Percentiles rank a stretch among this genome's conserved stretches.
Conservation (phyloP, 2,888 invertebrate species). For the Seira sanloemensis region DNA sequence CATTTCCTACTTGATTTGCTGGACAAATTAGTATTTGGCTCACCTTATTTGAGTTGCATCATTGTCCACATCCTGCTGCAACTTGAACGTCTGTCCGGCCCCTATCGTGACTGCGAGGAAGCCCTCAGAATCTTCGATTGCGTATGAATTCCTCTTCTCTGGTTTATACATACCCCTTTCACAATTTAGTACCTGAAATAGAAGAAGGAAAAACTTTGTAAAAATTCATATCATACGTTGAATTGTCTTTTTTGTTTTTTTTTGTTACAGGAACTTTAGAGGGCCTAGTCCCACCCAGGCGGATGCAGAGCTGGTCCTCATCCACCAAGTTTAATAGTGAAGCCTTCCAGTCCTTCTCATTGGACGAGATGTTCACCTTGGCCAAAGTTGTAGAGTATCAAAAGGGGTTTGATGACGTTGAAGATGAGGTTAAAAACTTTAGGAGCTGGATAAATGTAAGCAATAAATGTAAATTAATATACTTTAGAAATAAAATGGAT, state of each 20-base stretch:
- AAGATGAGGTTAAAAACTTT: constrained; percentile 67
- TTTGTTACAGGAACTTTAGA: constrained; percentile 47
- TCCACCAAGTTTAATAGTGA: constrained; percentile 41
- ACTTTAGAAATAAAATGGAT: neutral
- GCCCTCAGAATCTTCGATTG: constrained; percentile 31
- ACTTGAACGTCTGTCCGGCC: constrained; percentile 55
- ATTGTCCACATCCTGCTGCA: constrained; percentile 57
- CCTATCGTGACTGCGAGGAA: constrained; percentile 58
- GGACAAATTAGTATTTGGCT: too few relatives aligned
- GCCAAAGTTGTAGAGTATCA: constrained; percentile 64
- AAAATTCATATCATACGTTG: neutral
- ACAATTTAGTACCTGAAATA: constrained; percentile 52
- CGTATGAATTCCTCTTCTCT: neutral
- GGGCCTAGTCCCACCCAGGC: constrained; percentile 54
- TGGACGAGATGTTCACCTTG: constrained; percentile 62
- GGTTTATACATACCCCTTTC: constrained; percentile 32
- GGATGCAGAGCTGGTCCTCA: constrained; percentile 46
- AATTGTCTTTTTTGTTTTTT: neutral
- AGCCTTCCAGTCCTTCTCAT: constrained; percentile 59
- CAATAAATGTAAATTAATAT: too few relatives aligned
- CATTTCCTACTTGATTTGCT: too few relatives aligned
- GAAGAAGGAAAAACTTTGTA: neutral
- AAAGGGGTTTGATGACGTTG: constrained; percentile 63
- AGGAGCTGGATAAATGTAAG: constrained; percentile 62
- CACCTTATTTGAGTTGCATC: constrained; percentile 48